Percentiles rank a stretch among this genome's conserved stretches.
These are phyloP conservation scores for Arenaria interpres DNA, from an alignment of 2,113 vertebrate species.

Conservation along the genomic window DNA sequence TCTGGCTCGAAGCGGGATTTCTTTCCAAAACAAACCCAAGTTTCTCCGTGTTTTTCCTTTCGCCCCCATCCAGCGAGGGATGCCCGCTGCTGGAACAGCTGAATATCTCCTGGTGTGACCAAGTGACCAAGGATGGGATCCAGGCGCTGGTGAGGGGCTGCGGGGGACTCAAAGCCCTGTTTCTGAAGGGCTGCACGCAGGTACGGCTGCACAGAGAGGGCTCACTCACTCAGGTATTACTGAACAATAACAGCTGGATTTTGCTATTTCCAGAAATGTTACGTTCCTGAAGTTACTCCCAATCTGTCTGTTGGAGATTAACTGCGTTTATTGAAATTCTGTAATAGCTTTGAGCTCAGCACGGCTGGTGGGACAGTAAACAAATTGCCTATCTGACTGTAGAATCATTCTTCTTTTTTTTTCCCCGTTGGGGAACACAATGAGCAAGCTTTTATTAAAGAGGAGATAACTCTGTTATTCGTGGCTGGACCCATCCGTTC, in stretches of 20 bases:
- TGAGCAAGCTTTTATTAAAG: background rate
- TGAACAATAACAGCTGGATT: accelerated
- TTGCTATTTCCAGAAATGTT: background rate
- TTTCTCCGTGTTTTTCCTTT: conserved; percentile 17
- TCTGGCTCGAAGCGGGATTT: background rate
- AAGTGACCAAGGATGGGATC: conserved; percentile 97
- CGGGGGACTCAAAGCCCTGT: conserved; percentile 90
- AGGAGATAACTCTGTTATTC: background rate
- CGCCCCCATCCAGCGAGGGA: conserved; percentile 80
- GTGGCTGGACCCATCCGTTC: background rate
- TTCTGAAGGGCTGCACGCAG: conserved; percentile 97
- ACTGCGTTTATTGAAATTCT: background rate
- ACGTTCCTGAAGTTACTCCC: background rate
- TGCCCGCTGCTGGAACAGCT: conserved; percentile 95
- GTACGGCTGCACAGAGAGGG: conserved; percentile 52
- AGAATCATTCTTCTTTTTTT: background rate
- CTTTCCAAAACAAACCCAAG: accelerated
- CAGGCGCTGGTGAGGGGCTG: conserved; percentile 94
- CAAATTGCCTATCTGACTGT: background rate
- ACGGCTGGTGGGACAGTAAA: background rate
- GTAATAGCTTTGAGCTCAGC: background rate
- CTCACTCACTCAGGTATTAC: too few relatives aligned
- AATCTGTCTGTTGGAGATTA: background rate
- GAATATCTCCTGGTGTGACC: conserved; percentile 99
- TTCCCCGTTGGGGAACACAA: accelerated